Evolutionary conservation across 2,113 vertebrate genomes (phyloP).

Genomic region (Sminthopsis crassicaudata): DNA sequence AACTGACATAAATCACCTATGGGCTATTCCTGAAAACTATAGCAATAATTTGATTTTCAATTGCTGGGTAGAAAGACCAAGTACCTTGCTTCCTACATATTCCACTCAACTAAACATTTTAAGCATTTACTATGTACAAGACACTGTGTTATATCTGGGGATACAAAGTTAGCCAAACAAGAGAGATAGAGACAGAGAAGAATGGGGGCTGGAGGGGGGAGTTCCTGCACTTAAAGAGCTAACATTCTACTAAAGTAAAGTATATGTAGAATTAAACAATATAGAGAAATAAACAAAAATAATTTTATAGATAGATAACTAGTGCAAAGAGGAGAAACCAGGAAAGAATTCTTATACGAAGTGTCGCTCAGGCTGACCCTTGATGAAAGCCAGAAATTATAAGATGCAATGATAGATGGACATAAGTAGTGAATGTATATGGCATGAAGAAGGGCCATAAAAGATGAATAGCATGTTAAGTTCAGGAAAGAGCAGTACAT

Average conservation of each 20-base stretch:
- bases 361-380: too few species aligned
- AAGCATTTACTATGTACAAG: too few species aligned
- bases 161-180: too few species aligned
- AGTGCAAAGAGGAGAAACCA: background rate
- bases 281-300: background rate
- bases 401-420: too few species aligned
- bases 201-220: too few species aligned
- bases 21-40: background rate
- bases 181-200: too few species aligned
- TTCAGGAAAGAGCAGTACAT: background rate
- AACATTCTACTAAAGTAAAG: too few species aligned
- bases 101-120: too few species aligned
- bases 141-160: too few species aligned
- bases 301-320: background rate
- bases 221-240: too few species aligned
- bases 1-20: background rate
- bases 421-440: background rate
- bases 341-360: background rate
- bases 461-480: background rate
- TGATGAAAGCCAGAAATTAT: too few species aligned
- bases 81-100: background rate
- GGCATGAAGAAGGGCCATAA: background rate
- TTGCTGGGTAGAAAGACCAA: background rate
- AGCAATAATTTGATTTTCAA: slow-evolving; percentile 1
- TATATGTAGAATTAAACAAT: background rate